These are phyloP conservation scores for Setipinna tenuifilis DNA, from an alignment of 2,797 vertebrate species.

Conservation along the genomic window DNA sequence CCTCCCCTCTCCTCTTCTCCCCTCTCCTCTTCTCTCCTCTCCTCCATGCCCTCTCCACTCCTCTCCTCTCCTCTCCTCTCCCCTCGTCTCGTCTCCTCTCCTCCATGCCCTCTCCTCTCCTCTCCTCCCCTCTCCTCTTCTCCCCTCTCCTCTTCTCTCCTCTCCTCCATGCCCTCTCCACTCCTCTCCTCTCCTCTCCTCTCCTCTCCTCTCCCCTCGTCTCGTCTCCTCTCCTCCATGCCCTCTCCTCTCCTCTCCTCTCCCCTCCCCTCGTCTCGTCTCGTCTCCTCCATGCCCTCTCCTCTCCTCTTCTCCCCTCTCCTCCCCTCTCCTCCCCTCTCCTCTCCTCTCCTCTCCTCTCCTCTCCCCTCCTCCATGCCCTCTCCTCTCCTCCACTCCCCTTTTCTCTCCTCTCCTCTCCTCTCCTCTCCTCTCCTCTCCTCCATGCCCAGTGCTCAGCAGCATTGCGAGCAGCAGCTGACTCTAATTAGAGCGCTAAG, in stretches of 20 bases:
- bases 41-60: neutral
- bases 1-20: no score
- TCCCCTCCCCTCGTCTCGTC: neutral
- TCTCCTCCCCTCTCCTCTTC: neutral
- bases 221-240: neutral
- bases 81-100: neutral
- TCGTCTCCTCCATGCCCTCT: neutral
- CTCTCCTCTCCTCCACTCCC: neutral
- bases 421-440: neutral
- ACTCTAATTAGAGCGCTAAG: conserved; percentile 47
- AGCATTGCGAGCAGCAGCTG: conserved; percentile 47
- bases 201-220: neutral
- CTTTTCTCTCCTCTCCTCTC: neutral
- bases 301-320: neutral
- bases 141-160: neutral
- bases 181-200: neutral
- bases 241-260: neutral
- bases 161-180: neutral
- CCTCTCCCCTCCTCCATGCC: neutral
- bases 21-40: neutral
- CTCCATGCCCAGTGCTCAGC: neutral
- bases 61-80: neutral
- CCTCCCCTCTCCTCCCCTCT: neutral
- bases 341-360: neutral
- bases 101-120: neutral